Evolutionary conservation across 1,140 invertebrate genomes (phyloP).

Genomic region (Dendrolimus punctatus): DNA sequence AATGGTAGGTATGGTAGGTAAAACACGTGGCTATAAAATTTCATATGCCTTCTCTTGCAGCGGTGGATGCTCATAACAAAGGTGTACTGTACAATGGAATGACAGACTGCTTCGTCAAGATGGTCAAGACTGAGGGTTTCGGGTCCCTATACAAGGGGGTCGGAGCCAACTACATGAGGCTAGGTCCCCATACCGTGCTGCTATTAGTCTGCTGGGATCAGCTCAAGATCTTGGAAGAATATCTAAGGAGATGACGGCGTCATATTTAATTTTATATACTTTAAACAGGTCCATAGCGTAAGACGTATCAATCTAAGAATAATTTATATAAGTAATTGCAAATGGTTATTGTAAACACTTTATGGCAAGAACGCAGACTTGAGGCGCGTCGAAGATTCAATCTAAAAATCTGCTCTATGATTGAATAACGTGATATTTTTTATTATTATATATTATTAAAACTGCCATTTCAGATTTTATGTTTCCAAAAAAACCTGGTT

Average conservation of each 20-base stretch:
- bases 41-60: constrained; percentile 56
- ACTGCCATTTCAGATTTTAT: too few relatives aligned
- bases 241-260: constrained; percentile 26
- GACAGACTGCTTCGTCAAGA: constrained; percentile 85
- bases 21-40: not conserved
- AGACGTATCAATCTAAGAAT: too few relatives aligned
- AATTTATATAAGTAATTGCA: too few relatives aligned
- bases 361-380: too few relatives aligned
- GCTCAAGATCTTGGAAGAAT: constrained; percentile 72
- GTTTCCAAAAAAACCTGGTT: too few relatives aligned
- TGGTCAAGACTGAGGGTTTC: constrained; percentile 82
- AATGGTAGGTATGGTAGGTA: too few relatives aligned
- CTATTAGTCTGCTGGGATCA: constrained; percentile 91
- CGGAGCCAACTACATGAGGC: constrained; percentile 85
- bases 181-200: constrained; percentile 90
- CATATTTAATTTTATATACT: not conserved
- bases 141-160: constrained; percentile 91
- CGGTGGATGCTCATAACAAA: constrained; percentile 76
- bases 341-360: too few relatives aligned
- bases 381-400: too few relatives aligned
- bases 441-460: too few relatives aligned
- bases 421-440: too few relatives aligned
- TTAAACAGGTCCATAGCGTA: too few relatives aligned
- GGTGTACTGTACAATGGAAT: constrained; percentile 85
- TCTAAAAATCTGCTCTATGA: too few relatives aligned